These are phyloP conservation scores for Malacoctenus gilli DNA, from an alignment of 2,797 vertebrate species.

Conservation along the genomic window DNA sequence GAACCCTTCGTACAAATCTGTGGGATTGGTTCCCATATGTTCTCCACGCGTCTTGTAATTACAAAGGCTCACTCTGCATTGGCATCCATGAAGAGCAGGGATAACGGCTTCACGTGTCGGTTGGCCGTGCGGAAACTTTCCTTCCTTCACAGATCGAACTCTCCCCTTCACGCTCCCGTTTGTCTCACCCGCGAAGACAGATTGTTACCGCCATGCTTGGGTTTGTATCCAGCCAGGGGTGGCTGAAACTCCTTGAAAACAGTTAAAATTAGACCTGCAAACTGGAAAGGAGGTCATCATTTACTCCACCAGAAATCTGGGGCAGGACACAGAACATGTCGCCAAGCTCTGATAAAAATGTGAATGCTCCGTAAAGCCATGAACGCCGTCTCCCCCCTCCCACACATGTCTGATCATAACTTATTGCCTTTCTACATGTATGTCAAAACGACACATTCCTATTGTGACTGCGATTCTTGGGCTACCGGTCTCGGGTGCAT, in stretches of 20 bases:
- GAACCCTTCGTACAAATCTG: constrained; percentile 77
- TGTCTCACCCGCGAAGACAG: constrained; percentile 12
- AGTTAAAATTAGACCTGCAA: constrained; percentile 85
- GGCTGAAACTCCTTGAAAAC: constrained; percentile 79
- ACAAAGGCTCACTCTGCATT: constrained; percentile 64
- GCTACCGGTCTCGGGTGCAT: constrained; percentile 13
- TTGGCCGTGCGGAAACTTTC: constrained; percentile 20
- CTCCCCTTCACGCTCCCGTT: too few species aligned
- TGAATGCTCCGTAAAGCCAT: constrained; percentile 51
- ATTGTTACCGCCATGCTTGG: constrained; percentile 31
- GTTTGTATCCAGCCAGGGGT: constrained; percentile 65
- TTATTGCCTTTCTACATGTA: constrained; percentile 7
- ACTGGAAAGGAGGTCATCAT: constrained; percentile 85
- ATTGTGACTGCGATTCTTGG: neutral
- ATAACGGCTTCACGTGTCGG: constrained; percentile 47
- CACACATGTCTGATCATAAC: constrained; percentile 4
- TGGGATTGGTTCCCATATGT: constrained; percentile 82
- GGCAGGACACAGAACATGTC: constrained; percentile 80
- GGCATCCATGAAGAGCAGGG: constrained; percentile 45
- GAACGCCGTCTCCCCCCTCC: constrained; percentile 25
- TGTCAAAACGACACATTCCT: constrained; percentile 14
- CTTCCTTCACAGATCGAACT: constrained; percentile 4
- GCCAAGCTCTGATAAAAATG: constrained; percentile 63
- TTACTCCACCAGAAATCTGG: constrained; percentile 82
- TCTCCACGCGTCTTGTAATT: constrained; percentile 67